These are phyloP conservation scores for Macrotus californicus DNA, from an alignment of 2,113 vertebrate genomes.

Conservation along the genomic window DNA sequence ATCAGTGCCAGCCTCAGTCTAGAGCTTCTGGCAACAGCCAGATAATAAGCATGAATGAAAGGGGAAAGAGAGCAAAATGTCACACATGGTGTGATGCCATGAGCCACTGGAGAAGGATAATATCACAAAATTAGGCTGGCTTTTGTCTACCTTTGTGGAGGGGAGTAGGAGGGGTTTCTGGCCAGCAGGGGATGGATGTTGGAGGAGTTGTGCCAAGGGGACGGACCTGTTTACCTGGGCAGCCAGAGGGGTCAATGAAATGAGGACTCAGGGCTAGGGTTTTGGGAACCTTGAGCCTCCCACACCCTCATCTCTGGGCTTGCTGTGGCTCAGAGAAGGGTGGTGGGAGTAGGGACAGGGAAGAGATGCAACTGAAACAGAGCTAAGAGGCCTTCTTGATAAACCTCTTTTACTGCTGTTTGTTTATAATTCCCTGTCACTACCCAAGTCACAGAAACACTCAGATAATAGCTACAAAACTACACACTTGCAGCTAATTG, in stretches of 20 bases:
- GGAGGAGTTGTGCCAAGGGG: neutral
- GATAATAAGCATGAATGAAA: slow-evolving; percentile 83
- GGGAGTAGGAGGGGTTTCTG: neutral
- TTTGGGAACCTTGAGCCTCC: neutral
- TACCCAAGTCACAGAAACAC: slow-evolving; percentile 72
- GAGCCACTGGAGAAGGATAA: slow-evolving; percentile 82
- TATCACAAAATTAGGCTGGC: slow-evolving; percentile 82
- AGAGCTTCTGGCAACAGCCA: slow-evolving; percentile 68
- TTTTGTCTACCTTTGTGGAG: slow-evolving; percentile 80
- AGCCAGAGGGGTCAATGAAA: no score
- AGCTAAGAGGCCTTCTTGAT: neutral
- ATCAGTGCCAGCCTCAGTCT: slow-evolving; percentile 18
- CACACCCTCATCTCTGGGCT: neutral
- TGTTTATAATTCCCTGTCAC: slow-evolving; percentile 69
- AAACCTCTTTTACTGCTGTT: slow-evolving; percentile 42
- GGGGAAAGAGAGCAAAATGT: slow-evolving; percentile 81
- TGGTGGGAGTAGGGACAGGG: neutral
- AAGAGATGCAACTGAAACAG: neutral
- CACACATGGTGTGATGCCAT: slow-evolving; percentile 76
- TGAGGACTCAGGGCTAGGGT: neutral
- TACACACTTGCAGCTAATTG: slow-evolving; percentile 69
- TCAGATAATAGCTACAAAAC: slow-evolving; percentile 70
- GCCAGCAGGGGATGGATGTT: neutral
- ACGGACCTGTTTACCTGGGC: neutral
- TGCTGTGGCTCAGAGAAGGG: accelerated